Evolutionary conservation across 2,797 vertebrate species (phyloP), one percentile per base, ranked within the genome.

Genomic region (Dromococcyx pavoninus): DNA sequence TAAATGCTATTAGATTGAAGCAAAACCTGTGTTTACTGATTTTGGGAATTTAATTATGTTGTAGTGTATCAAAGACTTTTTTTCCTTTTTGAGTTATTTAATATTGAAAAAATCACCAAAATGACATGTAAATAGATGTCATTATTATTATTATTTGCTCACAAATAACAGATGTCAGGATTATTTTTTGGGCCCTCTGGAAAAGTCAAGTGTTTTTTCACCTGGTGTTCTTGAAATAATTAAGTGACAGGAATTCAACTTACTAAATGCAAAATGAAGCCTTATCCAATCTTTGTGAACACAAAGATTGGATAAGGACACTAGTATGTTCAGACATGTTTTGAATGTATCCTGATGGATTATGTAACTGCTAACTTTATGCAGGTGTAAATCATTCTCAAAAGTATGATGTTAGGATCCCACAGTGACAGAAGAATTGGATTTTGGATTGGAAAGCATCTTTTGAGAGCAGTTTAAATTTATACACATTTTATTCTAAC

Each of bases 131-230:
- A 80, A 80, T 21, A 37, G 23, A n/a, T n/a, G 0, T 3, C n/a
- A n/a, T n/a, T 51, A 48, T 65, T 64, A 60, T 60, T 58, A 30
- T 61, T 79, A 69, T 79, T 86, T 62, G 35, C 18, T 91, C 12
- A 6, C 17, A 44, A 41, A 53, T n/a, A 70, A 4, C 16, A 6
- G 80, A 61, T 65, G 25, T 65, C 56, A 86, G 30, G 10, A 65
- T 86, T 81, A 65, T 12, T 53, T 66, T 74, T 84, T 13, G 7
- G 30, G 39, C 17, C 30, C 11, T 91, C 16, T 75, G 53, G 32
- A 94, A 89, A 91, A 92, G 15, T 67, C 82, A 90, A 94, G 62
- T 81, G 44, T n/a, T 84, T 93, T 79, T 90, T 30, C 48, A 91
- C 80, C 71, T 84, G 82, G 41, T 60, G 27, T 25, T 62, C 71